Evolutionary conservation across 2,113 vertebrate species (phyloP).

Genomic region (Diadophis punctatus): DNA sequence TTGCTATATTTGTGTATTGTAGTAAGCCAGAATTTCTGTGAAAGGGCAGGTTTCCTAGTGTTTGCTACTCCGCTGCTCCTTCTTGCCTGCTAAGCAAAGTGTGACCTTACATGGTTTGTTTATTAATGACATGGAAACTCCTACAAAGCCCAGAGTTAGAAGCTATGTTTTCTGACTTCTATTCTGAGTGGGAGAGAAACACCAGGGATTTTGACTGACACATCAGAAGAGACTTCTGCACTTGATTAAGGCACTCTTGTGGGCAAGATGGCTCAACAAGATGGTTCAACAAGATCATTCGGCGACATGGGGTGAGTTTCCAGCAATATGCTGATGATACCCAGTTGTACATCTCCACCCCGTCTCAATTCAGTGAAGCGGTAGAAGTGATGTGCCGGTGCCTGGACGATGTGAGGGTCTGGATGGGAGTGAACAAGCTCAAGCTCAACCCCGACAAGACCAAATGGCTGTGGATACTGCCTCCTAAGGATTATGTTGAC

Average conservation of each 20-base stretch:
- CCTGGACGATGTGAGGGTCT: too few species aligned
- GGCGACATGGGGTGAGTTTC: too few species aligned
- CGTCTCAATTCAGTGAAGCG: too few species aligned
- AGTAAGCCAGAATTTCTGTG: not conserved
- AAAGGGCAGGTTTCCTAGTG: not conserved
- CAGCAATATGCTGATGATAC: too few species aligned
- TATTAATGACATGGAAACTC: not conserved
- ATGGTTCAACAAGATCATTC: too few species aligned
- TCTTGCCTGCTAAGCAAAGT: not conserved
- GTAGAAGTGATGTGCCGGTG: too few species aligned
- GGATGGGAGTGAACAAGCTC: too few species aligned
- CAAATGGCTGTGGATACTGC: too few species aligned
- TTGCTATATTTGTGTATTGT: not conserved
- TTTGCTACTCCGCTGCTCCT: not conserved
- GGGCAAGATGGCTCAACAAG: not conserved
- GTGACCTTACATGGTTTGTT: not conserved
- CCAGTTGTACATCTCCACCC: too few species aligned
- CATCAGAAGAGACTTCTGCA: not conserved
- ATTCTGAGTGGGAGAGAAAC: not conserved
- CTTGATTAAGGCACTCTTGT: not conserved
- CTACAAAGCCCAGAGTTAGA: not conserved
- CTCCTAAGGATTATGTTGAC: too few species aligned
- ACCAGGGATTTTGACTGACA: not conserved
- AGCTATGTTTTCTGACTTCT: not conserved
- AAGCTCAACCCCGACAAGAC: too few species aligned